Conservation (phyloP, 1,140 invertebrate species). For the Phortica variegata region DNA sequence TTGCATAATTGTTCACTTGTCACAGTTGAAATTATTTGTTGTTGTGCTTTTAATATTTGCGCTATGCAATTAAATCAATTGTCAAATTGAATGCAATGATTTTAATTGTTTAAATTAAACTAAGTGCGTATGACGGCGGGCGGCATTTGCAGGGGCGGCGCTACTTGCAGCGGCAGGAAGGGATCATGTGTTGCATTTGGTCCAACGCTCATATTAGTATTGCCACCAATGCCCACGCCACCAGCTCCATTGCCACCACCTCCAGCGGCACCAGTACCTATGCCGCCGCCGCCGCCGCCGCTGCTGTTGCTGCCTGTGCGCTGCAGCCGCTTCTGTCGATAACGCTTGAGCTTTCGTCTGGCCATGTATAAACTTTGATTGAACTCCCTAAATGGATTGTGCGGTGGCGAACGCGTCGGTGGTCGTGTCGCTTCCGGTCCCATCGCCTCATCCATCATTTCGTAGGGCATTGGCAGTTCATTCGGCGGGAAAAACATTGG, state of each 20-base stretch:
- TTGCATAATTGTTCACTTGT: conserved; percentile 38
- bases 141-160: conserved; percentile 14
- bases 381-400: conserved; percentile 36
- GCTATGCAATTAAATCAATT: no score
- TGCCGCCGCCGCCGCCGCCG: not conserved
- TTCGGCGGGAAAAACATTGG: conserved; percentile 49
- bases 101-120: conserved; percentile 10
- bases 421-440: conserved; percentile 9
- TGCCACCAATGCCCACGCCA: conserved; percentile 1
- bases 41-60: conserved; percentile 6
- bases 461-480: conserved; percentile 18
- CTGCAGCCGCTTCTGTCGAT: conserved; percentile 32
- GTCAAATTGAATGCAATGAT: conserved; percentile 4
- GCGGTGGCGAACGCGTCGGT: not conserved
- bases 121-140: conserved; percentile 28
- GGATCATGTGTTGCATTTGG: no score
- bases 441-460: conserved; percentile 26
- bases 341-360: conserved; percentile 44
- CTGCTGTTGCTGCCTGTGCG: conserved; percentile 4
- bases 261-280: conserved; percentile 10
- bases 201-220: no score
- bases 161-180: conserved; percentile 9
- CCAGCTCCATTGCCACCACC: not conserved
- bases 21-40: conserved; percentile 16
- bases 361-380: conserved; percentile 45